These are phyloP conservation scores for Ormyrus labotus DNA, from an alignment of 2,888 invertebrate species.

Conservation along the genomic window DNA sequence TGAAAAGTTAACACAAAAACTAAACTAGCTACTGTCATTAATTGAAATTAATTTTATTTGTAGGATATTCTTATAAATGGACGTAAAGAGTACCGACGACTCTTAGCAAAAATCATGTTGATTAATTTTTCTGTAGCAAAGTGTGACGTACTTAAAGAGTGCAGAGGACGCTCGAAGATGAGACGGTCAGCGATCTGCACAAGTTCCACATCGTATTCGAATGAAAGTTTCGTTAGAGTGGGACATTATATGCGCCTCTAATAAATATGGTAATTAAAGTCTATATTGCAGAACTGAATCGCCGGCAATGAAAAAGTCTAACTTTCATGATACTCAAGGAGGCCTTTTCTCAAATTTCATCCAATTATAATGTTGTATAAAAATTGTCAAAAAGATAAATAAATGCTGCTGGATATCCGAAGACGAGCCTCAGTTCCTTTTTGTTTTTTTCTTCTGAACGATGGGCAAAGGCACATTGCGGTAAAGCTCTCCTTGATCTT, in stretches of 20 bases:
- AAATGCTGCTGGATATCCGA: background rate
- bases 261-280: conserved; percentile 56
- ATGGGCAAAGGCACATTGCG: background rate
- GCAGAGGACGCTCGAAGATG: too few species aligned
- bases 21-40: too few species aligned
- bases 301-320: conserved; percentile 35
- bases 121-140: too few species aligned
- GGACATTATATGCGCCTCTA: conserved; percentile 42
- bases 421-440: too few species aligned
- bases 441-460: too few species aligned
- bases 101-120: too few species aligned
- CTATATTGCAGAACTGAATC: conserved; percentile 45
- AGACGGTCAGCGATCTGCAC: background rate
- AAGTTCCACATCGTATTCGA: conserved; percentile 30
- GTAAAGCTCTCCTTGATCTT: background rate
- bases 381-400: conserved; percentile 12
- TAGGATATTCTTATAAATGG: too few species aligned
- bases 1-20: too few species aligned
- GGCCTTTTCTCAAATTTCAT: conserved; percentile 30
- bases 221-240: conserved; percentile 20
- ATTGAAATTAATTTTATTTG: too few species aligned
- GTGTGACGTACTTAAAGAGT: too few species aligned
- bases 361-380: too few species aligned
- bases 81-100: too few species aligned
- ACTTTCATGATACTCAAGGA: conserved; percentile 11